These are phyloP conservation scores for Rotaria macrura DNA, from an alignment of 2,888 invertebrate genomes.

Conservation along the genomic window DNA sequence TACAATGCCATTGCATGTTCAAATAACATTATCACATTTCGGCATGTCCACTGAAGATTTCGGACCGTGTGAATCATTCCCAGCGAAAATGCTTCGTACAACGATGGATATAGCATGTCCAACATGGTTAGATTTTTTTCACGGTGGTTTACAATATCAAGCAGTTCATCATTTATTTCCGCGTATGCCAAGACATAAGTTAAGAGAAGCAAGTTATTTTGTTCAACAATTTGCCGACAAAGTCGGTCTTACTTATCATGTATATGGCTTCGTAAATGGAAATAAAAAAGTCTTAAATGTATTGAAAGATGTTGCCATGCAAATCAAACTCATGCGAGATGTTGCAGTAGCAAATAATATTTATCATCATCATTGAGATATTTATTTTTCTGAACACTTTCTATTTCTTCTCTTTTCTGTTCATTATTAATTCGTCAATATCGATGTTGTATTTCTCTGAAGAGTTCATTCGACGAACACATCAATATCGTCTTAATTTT, in stretches of 20 bases:
- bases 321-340: background rate
- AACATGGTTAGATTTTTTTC: constrained; percentile 20
- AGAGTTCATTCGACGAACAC: background rate
- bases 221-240: constrained; percentile 13
- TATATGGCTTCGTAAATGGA: background rate
- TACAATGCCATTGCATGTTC: constrained; percentile 20
- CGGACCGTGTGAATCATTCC: constrained; percentile 21
- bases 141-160: constrained; percentile 25
- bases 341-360: background rate
- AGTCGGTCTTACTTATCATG: constrained; percentile 13
- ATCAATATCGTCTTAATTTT: background rate
- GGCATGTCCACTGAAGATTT: constrained; percentile 21
- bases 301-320: constrained; percentile 19
- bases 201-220: background rate
- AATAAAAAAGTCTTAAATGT: background rate
- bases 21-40: constrained; percentile 18
- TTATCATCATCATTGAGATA: background rate
- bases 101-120: constrained; percentile 26
- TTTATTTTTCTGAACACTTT: too few species aligned
- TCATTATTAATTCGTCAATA: background rate
- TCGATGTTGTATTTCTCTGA: background rate
- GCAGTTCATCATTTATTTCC: constrained; percentile 24
- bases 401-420: background rate
- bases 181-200: constrained; percentile 16
- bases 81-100: background rate